Percentiles rank a stretch among this genome's conserved stretches.
Evolutionary conservation across 1,140 invertebrate genomes (phyloP).

Genomic region (Solen grandis): DNA sequence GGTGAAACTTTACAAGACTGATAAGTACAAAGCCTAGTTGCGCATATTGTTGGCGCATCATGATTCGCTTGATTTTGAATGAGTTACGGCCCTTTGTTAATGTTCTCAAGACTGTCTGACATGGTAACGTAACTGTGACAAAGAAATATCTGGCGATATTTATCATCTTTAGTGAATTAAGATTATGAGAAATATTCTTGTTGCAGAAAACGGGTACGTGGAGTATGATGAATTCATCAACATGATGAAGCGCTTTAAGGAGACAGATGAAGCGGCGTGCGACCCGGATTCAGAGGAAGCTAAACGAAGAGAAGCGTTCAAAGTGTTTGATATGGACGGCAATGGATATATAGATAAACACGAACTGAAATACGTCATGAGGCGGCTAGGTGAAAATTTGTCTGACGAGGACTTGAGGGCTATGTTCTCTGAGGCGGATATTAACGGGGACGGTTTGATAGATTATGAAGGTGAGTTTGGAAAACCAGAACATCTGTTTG

Average conservation of each 20-base stretch:
- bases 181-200: too few species aligned
- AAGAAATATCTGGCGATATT: too few species aligned
- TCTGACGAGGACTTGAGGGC: constrained; percentile 75
- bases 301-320: constrained; percentile 72
- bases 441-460: constrained; percentile 77
- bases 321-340: constrained; percentile 78
- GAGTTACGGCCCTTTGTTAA: too few species aligned
- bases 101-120: too few species aligned
- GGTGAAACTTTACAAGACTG: too few species aligned
- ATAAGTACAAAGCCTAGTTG: too few species aligned
- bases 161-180: too few species aligned
- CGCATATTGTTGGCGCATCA: too few species aligned
- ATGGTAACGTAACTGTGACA: too few species aligned
- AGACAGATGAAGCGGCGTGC: constrained; percentile 50
- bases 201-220: constrained; percentile 76
- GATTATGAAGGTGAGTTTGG: constrained; percentile 74
- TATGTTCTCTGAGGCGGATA: constrained; percentile 76
- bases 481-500: background rate
- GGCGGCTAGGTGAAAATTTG: constrained; percentile 73
- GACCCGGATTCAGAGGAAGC: constrained; percentile 56
- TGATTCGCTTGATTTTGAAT: too few species aligned
- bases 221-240: constrained; percentile 76
- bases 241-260: constrained; percentile 72
- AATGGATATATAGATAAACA: constrained; percentile 78
- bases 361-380: constrained; percentile 76